These are phyloP conservation scores for Drosophila anomalata DNA, from an alignment of 2,888 invertebrate genomes.

Conservation along the genomic window DNA sequence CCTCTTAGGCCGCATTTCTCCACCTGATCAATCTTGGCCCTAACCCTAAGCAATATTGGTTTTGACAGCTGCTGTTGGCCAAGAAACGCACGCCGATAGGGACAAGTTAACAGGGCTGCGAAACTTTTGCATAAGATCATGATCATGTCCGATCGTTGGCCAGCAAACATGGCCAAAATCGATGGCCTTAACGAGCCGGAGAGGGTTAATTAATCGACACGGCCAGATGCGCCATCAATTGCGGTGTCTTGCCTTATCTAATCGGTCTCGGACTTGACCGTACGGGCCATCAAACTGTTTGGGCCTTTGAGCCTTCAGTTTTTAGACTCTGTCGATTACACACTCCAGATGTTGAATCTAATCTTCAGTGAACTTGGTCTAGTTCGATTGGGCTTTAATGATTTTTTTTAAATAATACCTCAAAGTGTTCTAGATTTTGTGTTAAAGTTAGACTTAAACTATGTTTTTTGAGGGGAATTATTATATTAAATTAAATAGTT, in stretches of 20 bases:
- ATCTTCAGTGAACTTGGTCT: conserved; percentile 21
- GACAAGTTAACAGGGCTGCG: conserved; percentile 28
- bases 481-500: no score
- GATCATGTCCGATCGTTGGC: not conserved
- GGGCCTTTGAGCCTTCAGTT: conserved; percentile 4
- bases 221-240: conserved; percentile 7
- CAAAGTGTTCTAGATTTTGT: no score
- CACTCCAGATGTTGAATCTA: conserved; percentile 19
- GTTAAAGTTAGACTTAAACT: no score
- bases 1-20: conserved; percentile 4
- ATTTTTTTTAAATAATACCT: not conserved
- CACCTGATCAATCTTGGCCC: conserved; percentile 18
- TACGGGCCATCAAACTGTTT: conserved; percentile 7
- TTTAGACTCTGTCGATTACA: conserved; percentile 27
- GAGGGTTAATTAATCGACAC: conserved; percentile 20
- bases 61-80: conserved; percentile 12
- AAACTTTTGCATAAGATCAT: conserved; percentile 22
- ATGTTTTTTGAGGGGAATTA: no score
- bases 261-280: not conserved
- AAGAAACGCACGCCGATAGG: conserved; percentile 17
- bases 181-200: conserved; percentile 30
- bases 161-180: conserved; percentile 14
- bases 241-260: conserved; percentile 5
- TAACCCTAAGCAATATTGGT: conserved; percentile 17
- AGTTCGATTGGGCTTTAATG: conserved; percentile 5